Evolutionary conservation across 2,888 invertebrate species (phyloP), one percentile per base, ranked within the genome.

Genomic region (Petrolisthes manimaculis): DNA sequence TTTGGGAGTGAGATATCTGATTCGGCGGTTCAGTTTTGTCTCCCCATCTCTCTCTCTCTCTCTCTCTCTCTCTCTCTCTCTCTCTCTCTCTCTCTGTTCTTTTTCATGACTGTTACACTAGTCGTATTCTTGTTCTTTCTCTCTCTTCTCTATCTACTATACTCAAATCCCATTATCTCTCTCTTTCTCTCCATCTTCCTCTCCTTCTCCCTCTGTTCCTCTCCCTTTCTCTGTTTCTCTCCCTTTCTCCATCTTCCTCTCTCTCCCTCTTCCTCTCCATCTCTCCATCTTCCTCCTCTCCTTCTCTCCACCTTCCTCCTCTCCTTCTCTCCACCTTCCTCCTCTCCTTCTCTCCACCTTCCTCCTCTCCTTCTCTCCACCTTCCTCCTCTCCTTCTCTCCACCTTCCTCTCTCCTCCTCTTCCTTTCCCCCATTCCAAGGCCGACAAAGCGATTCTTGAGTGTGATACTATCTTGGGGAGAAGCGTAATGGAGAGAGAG

Each of bases 1-100:
- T 87, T 87, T 87, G 51, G 51, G 69, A 86, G 77, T 87, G 79
- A 82, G 83, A 83, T 82, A 87, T 83, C 83, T 83, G 83, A 87
- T 79, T 87, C 81, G 71, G 71, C n/a, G 21, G 71, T 71, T 71
- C 71, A 71, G 18, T n/a, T 71, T 71, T 71, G 71, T 21, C 71
- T 71, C 71, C 21, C n/a, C 21, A 71, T 71, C 71, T 71, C 6
- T 12, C 71, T 71, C 71, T 71, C 71, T n/a, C 71, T 14, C 61
- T 61, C 18, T 61, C 61, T 61, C 61, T 61, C 12, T 61, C 61
- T 61, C 18, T 18, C 61, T 18, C 9, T 61, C 61, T 61, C 1
- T 61, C 61, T 61, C 18, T 14, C 18, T 18, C 61, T 61, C 69
- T 69, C 69, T 69, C 69, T n/a, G n/a, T n/a, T 69, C 69, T 69